Percentiles rank a stretch among this genome's conserved stretches.
Evolutionary conservation across 2,888 invertebrate species (phyloP).

Genomic region (Lamellibrachia columna): DNA sequence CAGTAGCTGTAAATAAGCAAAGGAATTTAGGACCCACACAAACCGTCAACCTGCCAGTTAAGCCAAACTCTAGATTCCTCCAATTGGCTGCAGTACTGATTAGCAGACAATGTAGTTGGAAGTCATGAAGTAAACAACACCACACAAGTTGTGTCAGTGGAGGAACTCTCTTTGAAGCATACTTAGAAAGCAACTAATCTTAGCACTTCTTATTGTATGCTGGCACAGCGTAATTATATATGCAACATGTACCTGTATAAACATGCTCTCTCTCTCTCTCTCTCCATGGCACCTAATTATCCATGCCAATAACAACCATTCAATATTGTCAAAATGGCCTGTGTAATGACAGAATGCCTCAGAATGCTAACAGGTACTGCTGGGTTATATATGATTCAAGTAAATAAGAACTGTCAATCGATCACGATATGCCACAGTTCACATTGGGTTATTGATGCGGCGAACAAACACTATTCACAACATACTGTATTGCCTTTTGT

Average conservation of each 20-base stretch:
- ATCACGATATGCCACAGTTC: neutral
- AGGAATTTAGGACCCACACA: neutral
- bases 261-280: neutral
- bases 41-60: neutral
- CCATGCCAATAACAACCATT: neutral
- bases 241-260: neutral
- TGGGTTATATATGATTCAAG: neutral
- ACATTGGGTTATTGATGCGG: neutral
- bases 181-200: conserved; percentile 8
- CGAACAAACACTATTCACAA: neutral
- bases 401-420: neutral
- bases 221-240: neutral
- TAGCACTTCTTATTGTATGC: neutral
- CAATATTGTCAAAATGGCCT: neutral
- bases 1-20: neutral
- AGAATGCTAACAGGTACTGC: neutral
- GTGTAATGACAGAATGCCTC: neutral
- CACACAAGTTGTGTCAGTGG: neutral
- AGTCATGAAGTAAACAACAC: neutral
- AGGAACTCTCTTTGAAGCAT: neutral
- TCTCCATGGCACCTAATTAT: neutral
- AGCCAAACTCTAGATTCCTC: too few species aligned
- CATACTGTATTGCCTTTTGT: neutral
- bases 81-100: neutral
- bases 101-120: neutral